Percentiles rank a stretch among this genome's conserved stretches.
phyloP scores from a whole-genome alignment of 2,113 vertebrate genomes.

The Chinchilla lanigera region DNA sequence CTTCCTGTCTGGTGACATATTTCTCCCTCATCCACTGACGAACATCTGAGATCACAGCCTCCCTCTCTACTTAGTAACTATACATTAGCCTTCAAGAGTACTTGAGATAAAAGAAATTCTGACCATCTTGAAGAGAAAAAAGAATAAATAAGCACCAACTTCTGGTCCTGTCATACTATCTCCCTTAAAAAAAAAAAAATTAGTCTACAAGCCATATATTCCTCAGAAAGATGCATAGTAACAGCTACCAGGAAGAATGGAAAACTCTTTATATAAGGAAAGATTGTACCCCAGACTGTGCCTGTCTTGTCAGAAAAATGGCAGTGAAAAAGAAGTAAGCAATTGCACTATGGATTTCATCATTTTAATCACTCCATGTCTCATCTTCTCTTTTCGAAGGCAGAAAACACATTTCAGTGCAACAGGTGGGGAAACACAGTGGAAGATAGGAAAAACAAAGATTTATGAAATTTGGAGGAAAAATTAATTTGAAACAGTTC shows the following conservation, averaged over 20 bases:
- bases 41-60: constrained; percentile 6
- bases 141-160: neutral
- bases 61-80: constrained; percentile 19
- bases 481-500: constrained; percentile 43
- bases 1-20: neutral
- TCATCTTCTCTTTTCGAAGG: neutral
- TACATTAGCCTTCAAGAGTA: neutral
- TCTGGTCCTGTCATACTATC: neutral
- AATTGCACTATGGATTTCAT: neutral
- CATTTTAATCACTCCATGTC: neutral
- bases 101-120: constrained; percentile 1
- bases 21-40: neutral
- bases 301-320: neutral
- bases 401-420: constrained; percentile 17
- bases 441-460: neutral
- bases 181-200: neutral
- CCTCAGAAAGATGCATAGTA: neutral
- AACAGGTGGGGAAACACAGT: constrained; percentile 53
- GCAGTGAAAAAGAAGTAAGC: neutral
- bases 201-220: neutral
- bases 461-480: neutral
- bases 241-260: neutral
- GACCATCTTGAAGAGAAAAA: constrained; percentile 17
- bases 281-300: neutral
- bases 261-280: neutral